Base-by-base conservation (phyloP, 2,113 vertebrate genomes). In the Podocnemis expansa region DNA sequence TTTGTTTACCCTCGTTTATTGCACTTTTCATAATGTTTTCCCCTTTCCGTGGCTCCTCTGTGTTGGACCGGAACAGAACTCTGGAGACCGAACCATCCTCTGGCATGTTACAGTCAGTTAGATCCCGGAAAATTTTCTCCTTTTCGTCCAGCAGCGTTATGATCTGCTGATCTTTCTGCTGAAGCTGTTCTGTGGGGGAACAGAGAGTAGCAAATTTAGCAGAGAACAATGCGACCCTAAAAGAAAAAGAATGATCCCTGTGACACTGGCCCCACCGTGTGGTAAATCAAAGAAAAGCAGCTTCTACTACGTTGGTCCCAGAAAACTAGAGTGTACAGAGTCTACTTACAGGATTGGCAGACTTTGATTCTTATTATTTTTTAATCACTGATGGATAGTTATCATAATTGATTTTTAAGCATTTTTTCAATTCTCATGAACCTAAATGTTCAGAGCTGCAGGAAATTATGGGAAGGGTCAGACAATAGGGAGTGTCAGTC, bases 121-220 rank as follows among this genome's bases (percentile, higher is more conserved):
- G 99, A 84, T 98, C 99, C 91, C 97, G 97, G 97, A 99, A 99
- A 91, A 99, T 98, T 95, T 97, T 98, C 9, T 98, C 97, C 95
- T 99, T 99, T 96, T 99, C 99, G 94, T 99, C 98, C 94, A 99
- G 97, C 76, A 99, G 95, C 8, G 97, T 96, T 80, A 99, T 96
- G 92, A 99, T 99, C 97, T 99, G 99, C 27, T 98, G 98, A 83
- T 99, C 99, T 97, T 99, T 99, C 93, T 99, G 98, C 25, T 98
- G 98, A 85, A 99, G 98, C 96, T 99, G 97, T 60, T 99, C 99
- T 99, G 97, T 84, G 76, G 89, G 67, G 9, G 63, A 89, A 90
- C 0, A 52, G 78, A 89, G 80, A n/a, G 92, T 80, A 8, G 24
- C 63, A 55, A 78, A 84, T 67, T 78, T 43, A 82, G 73, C 82